Evolutionary conservation across 2,888 invertebrate genomes (phyloP).

Genomic region (Agrenia bidenticulata): DNA sequence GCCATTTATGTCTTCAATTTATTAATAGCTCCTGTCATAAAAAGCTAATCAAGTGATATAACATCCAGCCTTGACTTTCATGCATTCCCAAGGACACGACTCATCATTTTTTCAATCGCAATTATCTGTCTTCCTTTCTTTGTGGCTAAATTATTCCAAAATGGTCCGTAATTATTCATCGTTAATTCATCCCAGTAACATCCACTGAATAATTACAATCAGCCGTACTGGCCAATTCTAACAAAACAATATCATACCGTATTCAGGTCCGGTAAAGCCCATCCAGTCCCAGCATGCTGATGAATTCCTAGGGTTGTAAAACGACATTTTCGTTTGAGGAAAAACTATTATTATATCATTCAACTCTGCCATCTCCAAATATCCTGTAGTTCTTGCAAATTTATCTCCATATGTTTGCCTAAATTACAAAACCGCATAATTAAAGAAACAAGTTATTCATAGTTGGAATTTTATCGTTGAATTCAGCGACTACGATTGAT

Average conservation of each 20-base stretch:
- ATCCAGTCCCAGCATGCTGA: slow-evolving; percentile 48
- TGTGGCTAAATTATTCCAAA: not conserved
- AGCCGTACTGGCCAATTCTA: too few relatives aligned
- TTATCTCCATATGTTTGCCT: slow-evolving; percentile 42
- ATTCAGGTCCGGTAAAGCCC: slow-evolving; percentile 40
- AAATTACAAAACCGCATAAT: not conserved
- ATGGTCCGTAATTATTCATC: too few relatives aligned
- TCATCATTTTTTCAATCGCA: not conserved
- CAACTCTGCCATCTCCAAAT: slow-evolving; percentile 44
- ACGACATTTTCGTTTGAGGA: slow-evolving; percentile 37
- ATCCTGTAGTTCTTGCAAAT: slow-evolving; percentile 44
- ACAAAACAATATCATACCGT: slow-evolving; percentile 32
- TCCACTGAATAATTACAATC: too few relatives aligned
- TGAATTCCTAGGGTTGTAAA: slow-evolving; percentile 25
- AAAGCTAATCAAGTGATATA: too few relatives aligned
- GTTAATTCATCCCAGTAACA: too few relatives aligned
- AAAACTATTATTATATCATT: slow-evolving; percentile 45
- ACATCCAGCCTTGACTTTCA: not conserved
- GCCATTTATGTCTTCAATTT: too few relatives aligned
- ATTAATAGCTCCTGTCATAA: too few relatives aligned
- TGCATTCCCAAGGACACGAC: not conserved
- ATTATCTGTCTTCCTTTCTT: slow-evolving; percentile 1
- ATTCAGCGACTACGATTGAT: too few relatives aligned
- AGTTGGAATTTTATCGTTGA: too few relatives aligned
- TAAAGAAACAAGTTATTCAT: not conserved